Base-by-base conservation (phyloP, 1,140 invertebrate genomes). In the Antheraea mylitta region DNA sequence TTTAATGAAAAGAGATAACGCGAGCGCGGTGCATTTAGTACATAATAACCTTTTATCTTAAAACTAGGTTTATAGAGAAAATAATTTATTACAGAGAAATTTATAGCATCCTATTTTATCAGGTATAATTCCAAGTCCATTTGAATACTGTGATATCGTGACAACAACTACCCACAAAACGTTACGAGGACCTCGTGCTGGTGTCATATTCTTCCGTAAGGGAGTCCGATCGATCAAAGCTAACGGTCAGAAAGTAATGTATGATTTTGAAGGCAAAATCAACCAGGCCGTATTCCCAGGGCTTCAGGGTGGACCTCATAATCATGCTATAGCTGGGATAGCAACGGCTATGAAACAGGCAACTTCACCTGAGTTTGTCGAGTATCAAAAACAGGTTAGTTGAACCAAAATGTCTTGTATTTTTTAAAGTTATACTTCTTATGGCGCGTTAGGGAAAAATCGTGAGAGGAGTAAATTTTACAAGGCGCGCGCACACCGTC, bases 131-230 rank as follows among this genome's bases (percentile, higher is more conserved):
- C 96, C 98, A 13, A 97, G 96, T 89, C 98, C 98, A 0, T 99
- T 99, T 86, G 95, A 98, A 79, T 96, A 97, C 81, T 96, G 97
- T 81, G 98, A 99, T 90, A 94, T 99, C 81, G 98, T 99, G 8
- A 97, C 96, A 0, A 99, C 98, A 3, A 99, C 98, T 0, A 99
- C 98, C 0, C 98, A 99, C 91, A 99, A 99, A 85, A 99, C 98
- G 8, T 92, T 99, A 18, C 93, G 98, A 76, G 98, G 98, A 0
- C 98, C 98, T 0, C 94, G 97, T 48, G 97, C 97, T 62, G 98
- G 96, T 4, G 94, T 98, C 37, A 98, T 99, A 71, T 98, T 98
- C 93, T 98, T 93, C 93, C 95, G 97, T 58, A 98, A 97, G 93
- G 98, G 98, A 5, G 93, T 97, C 0, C 93, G 94, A 75, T 93